phyloP scores from a whole-genome alignment of 2,888 invertebrate species.

The Bhutanitis thaidina region DNA sequence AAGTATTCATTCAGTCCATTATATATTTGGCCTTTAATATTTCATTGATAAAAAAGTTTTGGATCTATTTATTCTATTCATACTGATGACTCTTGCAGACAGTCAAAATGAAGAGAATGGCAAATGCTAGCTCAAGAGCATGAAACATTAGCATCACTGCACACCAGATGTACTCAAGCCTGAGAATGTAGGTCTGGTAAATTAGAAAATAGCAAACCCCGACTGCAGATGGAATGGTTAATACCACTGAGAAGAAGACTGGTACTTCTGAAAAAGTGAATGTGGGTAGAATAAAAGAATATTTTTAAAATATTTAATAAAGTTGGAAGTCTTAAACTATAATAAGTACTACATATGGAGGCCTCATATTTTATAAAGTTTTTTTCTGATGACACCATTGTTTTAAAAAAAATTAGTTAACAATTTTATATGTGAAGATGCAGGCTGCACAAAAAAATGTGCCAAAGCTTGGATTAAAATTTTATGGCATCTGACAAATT shows the following conservation, averaged over 20 bases:
- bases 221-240: slow-evolving; percentile 91
- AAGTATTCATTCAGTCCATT: too few species aligned
- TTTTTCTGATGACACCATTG: too few species aligned
- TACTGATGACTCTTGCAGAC: slow-evolving; percentile 81
- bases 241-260: slow-evolving; percentile 88
- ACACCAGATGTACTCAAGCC: slow-evolving; percentile 93
- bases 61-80: slow-evolving; percentile 45
- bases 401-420: too few species aligned
- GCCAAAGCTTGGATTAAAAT: too few species aligned
- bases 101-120: slow-evolving; percentile 84
- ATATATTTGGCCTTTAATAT: slow-evolving; percentile 50
- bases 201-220: slow-evolving; percentile 93
- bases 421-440: too few species aligned
- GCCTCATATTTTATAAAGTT: too few species aligned
- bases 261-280: slow-evolving; percentile 87
- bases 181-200: slow-evolving; percentile 93
- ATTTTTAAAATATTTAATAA: too few species aligned
- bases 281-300: too few species aligned
- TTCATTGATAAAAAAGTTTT: slow-evolving; percentile 45
- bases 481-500: too few species aligned
- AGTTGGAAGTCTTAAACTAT: too few species aligned
- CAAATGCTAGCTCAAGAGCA: slow-evolving; percentile 89
- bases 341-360: too few species aligned
- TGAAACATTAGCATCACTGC: slow-evolving; percentile 92
- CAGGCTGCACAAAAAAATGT: too few species aligned